Base-by-base conservation (phyloP, 2,113 vertebrate genomes). In the Shinisaurus crocodilurus region DNA sequence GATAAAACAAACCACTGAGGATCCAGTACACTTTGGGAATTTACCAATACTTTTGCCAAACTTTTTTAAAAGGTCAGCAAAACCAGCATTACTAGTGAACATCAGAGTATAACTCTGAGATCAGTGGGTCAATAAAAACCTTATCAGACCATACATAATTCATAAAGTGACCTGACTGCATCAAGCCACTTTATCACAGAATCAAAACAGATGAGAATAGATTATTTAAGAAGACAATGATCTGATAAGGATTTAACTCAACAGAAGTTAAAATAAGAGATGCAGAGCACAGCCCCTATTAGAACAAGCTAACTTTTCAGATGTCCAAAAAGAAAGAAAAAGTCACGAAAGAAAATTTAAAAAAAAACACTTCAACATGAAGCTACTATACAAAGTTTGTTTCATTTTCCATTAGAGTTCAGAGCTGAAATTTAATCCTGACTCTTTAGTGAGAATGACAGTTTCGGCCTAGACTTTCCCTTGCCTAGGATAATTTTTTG, bases 401-500 rank as follows among this genome's bases (percentile, higher is more conserved):
- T 95, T 92, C 92, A 82, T 95, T 93, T 97, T 95, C 88, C 89
- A 95, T 95, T 92, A 94, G 97, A 97, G 98, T 98, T 97, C 97
- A 96, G 95, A 97, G 96, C 93, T 96, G 94, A 94, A 93, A 92
- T 95, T 99, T 97, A 99, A 97, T 99, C 99, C 92, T 98, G 97
- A 95, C 98, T 98, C 97, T 99, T 99, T 95, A 99, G 96, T 32
- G 98, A 97, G 98, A 99, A 99, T 96, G 99, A 99, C 94, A 99
- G 98, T 97, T 99, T 99, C 89, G 99, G 99, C 96, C 99, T 97
- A 97, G 99, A 99, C 97, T 99, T 99, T 92, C 99, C 99, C 97
- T 99, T 99, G 96, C 99, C 99, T 96, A 99, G 97, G 96, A 99
- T 99, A 86, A 99, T 99, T 98, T 99, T 99, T 98, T 99, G 99